Evolutionary conservation across 1,140 invertebrate species (phyloP).

Genomic region (Temnothorax curvispinosus): DNA sequence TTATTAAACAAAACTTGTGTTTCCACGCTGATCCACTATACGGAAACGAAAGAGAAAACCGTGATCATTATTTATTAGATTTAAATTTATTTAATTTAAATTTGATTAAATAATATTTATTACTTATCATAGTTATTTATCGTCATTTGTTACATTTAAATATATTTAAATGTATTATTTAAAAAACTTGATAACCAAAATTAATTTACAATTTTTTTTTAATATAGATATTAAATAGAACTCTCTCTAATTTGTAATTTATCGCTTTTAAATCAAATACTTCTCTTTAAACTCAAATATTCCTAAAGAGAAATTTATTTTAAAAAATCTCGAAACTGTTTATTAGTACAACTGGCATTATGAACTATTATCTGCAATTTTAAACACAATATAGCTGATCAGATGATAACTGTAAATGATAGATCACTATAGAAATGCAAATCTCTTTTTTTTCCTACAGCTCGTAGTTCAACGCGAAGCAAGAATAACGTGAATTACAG

Average conservation of each 20-base stretch:
- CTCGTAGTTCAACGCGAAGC: not conserved
- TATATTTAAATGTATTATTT: not conserved
- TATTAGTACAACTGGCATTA: not conserved
- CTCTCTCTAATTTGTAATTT: not conserved
- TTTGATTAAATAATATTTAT: not conserved
- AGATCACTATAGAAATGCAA: not conserved
- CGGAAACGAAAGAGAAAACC: not conserved
- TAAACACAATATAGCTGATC: not conserved
- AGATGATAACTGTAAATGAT: not conserved
- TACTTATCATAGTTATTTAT: not conserved
- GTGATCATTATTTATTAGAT: not conserved
- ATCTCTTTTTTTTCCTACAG: not conserved
- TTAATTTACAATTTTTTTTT: not conserved
- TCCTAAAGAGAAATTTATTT: not conserved
- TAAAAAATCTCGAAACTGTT: not conserved
- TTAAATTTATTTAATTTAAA: not conserved
- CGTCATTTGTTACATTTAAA: too few relatives aligned
- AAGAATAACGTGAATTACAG: not conserved
- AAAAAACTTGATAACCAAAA: not conserved
- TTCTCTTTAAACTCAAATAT: not conserved
- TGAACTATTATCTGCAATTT: not conserved
- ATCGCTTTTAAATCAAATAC: not conserved
- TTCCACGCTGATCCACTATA: not conserved
- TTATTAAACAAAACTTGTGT: conserved; percentile 42
- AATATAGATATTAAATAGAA: not conserved